These are phyloP conservation scores for Taurulus bubalis DNA, from an alignment of 2,113 vertebrate species.

Conservation along the genomic window DNA sequence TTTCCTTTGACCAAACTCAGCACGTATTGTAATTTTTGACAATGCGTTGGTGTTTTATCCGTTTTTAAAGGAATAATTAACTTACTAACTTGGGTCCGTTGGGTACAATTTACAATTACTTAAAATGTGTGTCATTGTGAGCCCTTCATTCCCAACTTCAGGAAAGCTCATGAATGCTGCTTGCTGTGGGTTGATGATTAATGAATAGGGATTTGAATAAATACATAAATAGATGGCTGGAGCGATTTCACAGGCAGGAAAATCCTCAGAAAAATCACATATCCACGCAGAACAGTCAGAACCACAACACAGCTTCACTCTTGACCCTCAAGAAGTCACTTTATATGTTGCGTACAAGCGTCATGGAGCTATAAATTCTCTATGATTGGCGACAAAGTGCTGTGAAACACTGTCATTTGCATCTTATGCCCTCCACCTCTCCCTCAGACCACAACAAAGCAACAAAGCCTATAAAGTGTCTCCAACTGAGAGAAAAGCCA, in stretches of 20 bases:
- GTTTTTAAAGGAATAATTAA: not conserved
- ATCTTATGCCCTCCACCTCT: constrained; percentile 17
- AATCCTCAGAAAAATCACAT: not conserved
- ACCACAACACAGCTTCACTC: not conserved
- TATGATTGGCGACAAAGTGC: constrained; percentile 61
- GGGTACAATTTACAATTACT: not conserved
- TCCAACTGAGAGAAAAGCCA: constrained; percentile 21
- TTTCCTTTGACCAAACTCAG: not conserved
- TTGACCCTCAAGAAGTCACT: constrained; percentile 28
- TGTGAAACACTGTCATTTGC: constrained; percentile 62
- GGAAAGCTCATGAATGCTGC: not conserved
- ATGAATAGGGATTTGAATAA: not conserved
- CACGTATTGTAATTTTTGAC: not conserved
- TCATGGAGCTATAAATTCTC: constrained; percentile 57
- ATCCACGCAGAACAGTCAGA: not conserved
- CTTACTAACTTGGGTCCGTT: not conserved
- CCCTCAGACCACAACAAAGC: constrained; percentile 63
- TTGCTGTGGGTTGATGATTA: not conserved
- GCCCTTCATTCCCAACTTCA: not conserved
- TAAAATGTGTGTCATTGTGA: not conserved
- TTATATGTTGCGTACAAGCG: constrained; percentile 40
- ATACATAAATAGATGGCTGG: not conserved
- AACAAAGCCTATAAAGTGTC: constrained; percentile 38
- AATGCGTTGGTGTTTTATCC: not conserved
- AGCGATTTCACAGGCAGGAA: not conserved